Percentiles rank a stretch among this genome's conserved stretches.
Evolutionary conservation across 2,113 vertebrate species (phyloP).

Genomic region (Neopipo cinnamomea): DNA sequence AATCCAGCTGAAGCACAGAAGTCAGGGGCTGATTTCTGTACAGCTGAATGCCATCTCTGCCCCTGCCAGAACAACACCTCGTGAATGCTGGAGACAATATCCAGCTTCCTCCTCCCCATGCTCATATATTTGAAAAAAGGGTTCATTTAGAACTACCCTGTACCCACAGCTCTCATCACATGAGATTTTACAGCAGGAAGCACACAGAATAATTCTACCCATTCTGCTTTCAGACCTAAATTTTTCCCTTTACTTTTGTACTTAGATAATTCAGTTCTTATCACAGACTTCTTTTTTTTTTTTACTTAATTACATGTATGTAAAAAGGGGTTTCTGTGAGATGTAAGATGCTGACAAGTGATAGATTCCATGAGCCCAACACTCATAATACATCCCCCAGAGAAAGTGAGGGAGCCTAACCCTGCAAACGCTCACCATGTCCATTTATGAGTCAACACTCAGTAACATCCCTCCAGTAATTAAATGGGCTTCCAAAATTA

Average conservation of each 20-base stretch:
- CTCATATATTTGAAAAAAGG: neutral
- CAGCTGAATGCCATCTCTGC: neutral
- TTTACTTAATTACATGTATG: fast-evolving
- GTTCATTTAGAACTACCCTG: neutral
- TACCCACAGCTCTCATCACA: neutral
- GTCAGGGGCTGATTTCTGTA: neutral
- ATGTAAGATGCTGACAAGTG: neutral
- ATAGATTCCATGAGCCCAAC: neutral
- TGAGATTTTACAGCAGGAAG: neutral
- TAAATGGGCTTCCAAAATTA: neutral
- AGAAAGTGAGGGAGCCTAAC: neutral
- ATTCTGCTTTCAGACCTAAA: neutral
- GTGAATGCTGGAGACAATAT: neutral
- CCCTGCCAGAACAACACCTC: neutral
- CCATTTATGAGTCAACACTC: neutral
- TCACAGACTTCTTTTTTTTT: neutral
- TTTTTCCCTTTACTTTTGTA: neutral
- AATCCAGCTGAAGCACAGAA: neutral
- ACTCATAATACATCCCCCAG: neutral
- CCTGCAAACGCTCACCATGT: neutral
- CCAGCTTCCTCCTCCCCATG: neutral
- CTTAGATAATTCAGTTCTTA: neutral
- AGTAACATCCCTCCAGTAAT: neutral
- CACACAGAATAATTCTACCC: neutral
- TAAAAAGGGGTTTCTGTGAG: neutral